Evolutionary conservation across 2,113 vertebrate species (phyloP).

Genomic region (Podilymbus podiceps): DNA sequence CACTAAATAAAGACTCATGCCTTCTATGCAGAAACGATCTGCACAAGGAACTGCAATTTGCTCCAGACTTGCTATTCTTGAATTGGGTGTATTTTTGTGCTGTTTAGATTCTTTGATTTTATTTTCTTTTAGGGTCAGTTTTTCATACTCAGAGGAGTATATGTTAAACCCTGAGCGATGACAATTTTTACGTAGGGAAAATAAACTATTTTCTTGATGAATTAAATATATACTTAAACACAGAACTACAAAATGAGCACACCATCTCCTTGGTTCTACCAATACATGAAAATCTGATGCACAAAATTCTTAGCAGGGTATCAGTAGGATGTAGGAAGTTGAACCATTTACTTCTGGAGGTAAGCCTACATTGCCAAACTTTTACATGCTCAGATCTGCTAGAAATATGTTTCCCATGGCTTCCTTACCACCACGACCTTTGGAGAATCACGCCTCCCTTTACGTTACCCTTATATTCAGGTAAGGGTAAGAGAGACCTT

Average conservation of each 20-base stretch:
- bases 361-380: not conserved
- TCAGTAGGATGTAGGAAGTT: not conserved
- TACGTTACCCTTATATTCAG: not conserved
- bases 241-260: not conserved
- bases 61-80: not conserved
- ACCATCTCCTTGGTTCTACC: fast-evolving
- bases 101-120: not conserved
- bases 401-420: not conserved
- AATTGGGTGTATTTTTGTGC: not conserved
- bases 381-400: not conserved
- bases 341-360: not conserved
- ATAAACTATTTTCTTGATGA: not conserved
- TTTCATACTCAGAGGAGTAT: not conserved
- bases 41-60: not conserved
- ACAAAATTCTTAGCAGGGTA: not conserved
- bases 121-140: not conserved
- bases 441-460: not conserved
- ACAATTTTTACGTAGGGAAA: not conserved
- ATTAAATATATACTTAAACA: not conserved
- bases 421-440: not conserved
- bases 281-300: not conserved
- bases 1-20: not conserved
- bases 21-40: not conserved
- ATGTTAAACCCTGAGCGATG: not conserved
- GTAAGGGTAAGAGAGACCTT: not conserved